Evolutionary conservation across 2,113 vertebrate genomes (phyloP).

Genomic region (cattle (Bos taurus)): DNA sequence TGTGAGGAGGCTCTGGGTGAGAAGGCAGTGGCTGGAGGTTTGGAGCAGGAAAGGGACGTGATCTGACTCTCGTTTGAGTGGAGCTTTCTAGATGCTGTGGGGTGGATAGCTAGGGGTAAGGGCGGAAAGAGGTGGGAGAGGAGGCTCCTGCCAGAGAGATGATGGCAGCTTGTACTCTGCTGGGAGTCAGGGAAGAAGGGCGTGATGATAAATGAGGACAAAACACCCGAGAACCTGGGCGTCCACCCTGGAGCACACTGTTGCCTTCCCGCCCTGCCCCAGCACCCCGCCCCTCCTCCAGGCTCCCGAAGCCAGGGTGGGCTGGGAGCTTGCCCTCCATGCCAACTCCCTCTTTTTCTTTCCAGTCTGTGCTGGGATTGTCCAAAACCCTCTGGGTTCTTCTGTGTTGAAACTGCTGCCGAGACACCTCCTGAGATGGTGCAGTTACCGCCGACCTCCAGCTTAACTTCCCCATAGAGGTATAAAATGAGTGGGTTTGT

Average conservation of each 20-base stretch:
- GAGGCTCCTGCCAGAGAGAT: background rate
- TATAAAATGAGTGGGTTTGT: background rate
- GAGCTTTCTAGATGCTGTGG: background rate
- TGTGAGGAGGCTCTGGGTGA: background rate
- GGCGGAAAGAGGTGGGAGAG: background rate
- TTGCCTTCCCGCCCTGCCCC: rapidly evolving
- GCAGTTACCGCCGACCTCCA: background rate
- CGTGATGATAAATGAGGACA: background rate
- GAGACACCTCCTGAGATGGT: background rate
- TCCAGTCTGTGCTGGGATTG: background rate
- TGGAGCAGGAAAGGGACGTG: background rate
- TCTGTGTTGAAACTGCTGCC: background rate
- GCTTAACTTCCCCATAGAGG: background rate
- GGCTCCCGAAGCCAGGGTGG: background rate
- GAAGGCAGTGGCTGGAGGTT: background rate
- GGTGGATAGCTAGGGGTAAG: background rate
- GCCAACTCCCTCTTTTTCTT: background rate
- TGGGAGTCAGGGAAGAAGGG: background rate
- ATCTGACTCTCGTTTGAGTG: background rate
- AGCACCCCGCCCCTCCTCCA: background rate
- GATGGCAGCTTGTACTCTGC: background rate
- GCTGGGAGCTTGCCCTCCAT: background rate
- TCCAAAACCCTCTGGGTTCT: background rate
- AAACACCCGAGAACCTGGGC: rapidly evolving
- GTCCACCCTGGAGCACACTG: rapidly evolving